phyloP scores from a whole-genome alignment of 1,140 invertebrate genomes.

The Drosophila lacertosa region DNA sequence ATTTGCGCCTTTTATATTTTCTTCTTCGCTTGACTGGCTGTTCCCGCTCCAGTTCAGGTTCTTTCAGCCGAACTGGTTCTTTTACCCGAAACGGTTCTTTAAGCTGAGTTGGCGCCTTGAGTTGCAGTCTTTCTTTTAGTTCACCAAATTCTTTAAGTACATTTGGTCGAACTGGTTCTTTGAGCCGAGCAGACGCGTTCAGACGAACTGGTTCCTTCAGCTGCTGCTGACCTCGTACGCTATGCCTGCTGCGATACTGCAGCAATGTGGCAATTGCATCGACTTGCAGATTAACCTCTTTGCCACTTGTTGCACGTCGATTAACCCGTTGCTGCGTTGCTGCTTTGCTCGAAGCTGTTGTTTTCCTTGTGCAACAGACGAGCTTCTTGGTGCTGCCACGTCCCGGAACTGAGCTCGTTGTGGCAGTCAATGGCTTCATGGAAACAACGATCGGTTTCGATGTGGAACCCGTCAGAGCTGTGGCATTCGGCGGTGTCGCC shows the following conservation, averaged over 20 bases:
- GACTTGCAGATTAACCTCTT: slow-evolving; percentile 23
- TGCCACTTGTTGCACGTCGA: slow-evolving; percentile 11
- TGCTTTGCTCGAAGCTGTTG: neutral
- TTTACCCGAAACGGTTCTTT: neutral
- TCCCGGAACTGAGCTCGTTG: too few species aligned
- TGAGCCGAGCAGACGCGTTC: neutral
- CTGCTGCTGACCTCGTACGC: neutral
- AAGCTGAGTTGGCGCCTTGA: neutral
- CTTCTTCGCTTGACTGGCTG: neutral
- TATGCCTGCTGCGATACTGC: slow-evolving; percentile 30
- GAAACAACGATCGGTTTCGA: neutral
- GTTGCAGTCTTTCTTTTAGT: neutral
- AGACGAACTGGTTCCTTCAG: neutral
- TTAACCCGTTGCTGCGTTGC: neutral
- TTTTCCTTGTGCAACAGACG: neutral
- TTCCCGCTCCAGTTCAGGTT: neutral
- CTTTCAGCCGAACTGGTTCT: too few species aligned
- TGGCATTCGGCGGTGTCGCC: neutral
- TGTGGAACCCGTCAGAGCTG: neutral
- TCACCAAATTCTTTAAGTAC: too few species aligned
- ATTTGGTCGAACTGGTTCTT: too few species aligned
- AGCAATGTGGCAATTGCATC: slow-evolving; percentile 41
- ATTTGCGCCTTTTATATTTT: neutral
- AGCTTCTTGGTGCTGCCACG: too few species aligned
- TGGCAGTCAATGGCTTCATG: too few species aligned